Conservation (phyloP, 1,140 invertebrate species). For the Drosophila sp. region DNA sequence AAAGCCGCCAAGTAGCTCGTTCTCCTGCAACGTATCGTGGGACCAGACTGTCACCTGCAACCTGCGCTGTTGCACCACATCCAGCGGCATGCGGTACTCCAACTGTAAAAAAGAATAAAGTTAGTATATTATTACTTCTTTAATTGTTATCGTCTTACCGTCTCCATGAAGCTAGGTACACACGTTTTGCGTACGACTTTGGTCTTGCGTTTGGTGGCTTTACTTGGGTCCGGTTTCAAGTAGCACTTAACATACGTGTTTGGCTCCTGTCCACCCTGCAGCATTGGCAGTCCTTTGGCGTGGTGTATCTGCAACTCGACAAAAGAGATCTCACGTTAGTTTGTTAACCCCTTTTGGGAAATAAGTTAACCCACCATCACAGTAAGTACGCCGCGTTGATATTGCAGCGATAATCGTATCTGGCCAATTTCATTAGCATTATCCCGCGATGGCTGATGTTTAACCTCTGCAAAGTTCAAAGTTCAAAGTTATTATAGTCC, state of each 20-base stretch:
- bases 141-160: slow-evolving; percentile 87
- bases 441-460: slow-evolving; percentile 68
- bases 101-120: slow-evolving; percentile 86
- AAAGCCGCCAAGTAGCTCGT: slow-evolving; percentile 96
- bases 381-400: slow-evolving; percentile 90
- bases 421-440: slow-evolving; percentile 86
- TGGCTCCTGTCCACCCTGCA: slow-evolving; percentile 90
- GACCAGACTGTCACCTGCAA: slow-evolving; percentile 98
- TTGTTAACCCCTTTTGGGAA: neutral
- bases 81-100: slow-evolving; percentile 94
- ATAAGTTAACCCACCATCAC: slow-evolving; percentile 89
- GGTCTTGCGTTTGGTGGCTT: slow-evolving; percentile 97
- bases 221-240: slow-evolving; percentile 93
- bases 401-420: slow-evolving; percentile 93
- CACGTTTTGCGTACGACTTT: slow-evolving; percentile 96
- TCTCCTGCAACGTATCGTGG: slow-evolving; percentile 97
- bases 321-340: neutral
- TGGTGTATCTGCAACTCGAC: slow-evolving; percentile 87
- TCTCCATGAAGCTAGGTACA: slow-evolving; percentile 99
- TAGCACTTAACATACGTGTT: slow-evolving; percentile 97
- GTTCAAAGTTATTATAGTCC: neutral
- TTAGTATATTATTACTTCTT: neutral
- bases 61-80: slow-evolving; percentile 90
- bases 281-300: slow-evolving; percentile 91
- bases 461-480: slow-evolving; percentile 58